Base-by-base conservation (phyloP, 2,888 invertebrate genomes). In the Plagodis pulveraria region DNA sequence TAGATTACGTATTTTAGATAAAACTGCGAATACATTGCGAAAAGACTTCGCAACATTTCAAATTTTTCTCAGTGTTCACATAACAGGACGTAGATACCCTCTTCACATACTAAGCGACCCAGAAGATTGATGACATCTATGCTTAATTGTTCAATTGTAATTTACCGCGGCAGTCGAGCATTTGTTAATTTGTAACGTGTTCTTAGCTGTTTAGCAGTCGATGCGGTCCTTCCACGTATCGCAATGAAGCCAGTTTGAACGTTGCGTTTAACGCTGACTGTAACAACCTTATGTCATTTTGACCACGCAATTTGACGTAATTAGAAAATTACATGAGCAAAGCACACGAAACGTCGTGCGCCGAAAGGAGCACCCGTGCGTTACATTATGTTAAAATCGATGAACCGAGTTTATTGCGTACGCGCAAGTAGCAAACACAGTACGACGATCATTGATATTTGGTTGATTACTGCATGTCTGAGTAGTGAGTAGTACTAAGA, bases 301-400 rank as follows among this genome's bases (percentile, higher is more conserved):
- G 76, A 63, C 85, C 89, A 91, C 89, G 90, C 86, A 85, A 84
- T 83, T 87, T 84, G 82, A 87, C 82, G 91, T 90, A 89, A 91
- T 89, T 85, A 82, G 72, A 78, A 84, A 22, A 86, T 89, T 87
- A 89, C 86, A 85, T 85, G 84, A 78, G 67, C 78, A 67, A 69
- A 71, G 66, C 70, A 71, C 80, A 82, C 80, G 77, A 83, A 78
- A 72, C 42, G 5, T 2, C 76, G 61, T 53, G 65, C 65, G 67
- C 62, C 73, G 79, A 76, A 71, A 76, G 79, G 77, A 78, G 76
- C 77, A 70, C 65, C 63, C 72, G 63, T 60, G 55, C 66, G 65
- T 62, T 60, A 64, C 62, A 70, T 65, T 22, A 66, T 76, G 81
- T 84, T 78, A 81, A 22, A 22, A 76, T 76, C 78, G 82, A 76